Evolutionary conservation across 2,113 vertebrate genomes (phyloP).

Genomic region (Toxotes jaculatrix): DNA sequence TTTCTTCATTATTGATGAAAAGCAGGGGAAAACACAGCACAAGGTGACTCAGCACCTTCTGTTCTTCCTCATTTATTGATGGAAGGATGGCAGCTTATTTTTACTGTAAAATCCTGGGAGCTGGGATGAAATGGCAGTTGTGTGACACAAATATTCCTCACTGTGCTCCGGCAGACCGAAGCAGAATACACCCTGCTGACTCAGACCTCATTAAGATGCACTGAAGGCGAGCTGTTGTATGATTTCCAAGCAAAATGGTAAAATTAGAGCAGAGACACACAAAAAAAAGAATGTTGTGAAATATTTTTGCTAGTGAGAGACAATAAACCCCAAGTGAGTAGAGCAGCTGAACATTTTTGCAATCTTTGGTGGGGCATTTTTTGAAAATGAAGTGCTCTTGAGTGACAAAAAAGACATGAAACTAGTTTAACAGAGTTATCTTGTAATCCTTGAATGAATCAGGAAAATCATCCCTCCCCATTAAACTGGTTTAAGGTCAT

Average conservation of each 20-base stretch:
- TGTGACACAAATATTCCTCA: constrained; percentile 58
- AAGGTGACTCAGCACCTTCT: constrained; percentile 17
- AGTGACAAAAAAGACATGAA: background rate
- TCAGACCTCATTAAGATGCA: constrained; percentile 70
- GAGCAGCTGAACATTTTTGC: constrained; percentile 1
- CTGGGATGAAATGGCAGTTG: constrained; percentile 46
- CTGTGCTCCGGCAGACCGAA: constrained; percentile 29
- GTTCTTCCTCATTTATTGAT: background rate
- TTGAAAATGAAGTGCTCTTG: background rate
- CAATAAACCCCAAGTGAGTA: constrained; percentile 11
- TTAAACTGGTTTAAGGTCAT: background rate
- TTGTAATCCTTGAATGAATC: background rate
- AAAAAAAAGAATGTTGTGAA: constrained; percentile 24
- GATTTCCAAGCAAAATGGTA: constrained; percentile 49
- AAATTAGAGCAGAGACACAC: constrained; percentile 62
- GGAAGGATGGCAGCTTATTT: constrained; percentile 21
- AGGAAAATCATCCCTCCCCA: background rate
- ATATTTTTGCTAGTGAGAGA: constrained; percentile 42
- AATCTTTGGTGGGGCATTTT: background rate
- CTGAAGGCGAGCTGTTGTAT: constrained; percentile 55
- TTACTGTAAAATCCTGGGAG: background rate
- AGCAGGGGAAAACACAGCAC: background rate
- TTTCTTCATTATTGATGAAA: constrained; percentile 23
- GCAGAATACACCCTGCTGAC: constrained; percentile 67
- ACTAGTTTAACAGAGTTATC: background rate